A percentile compares a stretch with the other conserved stretches of the same genome.
These are phyloP conservation scores for Tupaia tana DNA, from an alignment of 2,113 vertebrate genomes.

Conservation along the genomic window DNA sequence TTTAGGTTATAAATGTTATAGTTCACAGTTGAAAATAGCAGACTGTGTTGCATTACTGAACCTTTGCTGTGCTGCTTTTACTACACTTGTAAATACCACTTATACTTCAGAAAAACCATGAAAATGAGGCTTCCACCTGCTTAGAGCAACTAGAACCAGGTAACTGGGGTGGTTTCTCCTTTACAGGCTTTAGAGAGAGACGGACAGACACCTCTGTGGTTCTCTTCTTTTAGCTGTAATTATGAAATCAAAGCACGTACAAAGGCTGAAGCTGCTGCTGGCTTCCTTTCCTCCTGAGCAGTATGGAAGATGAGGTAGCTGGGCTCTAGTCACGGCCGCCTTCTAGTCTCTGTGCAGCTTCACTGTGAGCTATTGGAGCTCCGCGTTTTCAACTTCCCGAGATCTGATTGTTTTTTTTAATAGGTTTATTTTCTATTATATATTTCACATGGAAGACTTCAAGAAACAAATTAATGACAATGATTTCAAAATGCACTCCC, in stretches of 20 bases:
- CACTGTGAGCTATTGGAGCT: neutral
- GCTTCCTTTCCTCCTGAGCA: accelerated
- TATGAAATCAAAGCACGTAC: neutral
- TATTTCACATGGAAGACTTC: too few species aligned
- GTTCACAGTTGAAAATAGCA: neutral
- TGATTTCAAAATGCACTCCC: too few species aligned
- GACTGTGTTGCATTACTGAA: neutral
- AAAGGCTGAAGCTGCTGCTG: accelerated
- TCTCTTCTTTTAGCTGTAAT: too few species aligned
- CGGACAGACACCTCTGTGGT: too few species aligned
- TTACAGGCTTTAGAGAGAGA: neutral
- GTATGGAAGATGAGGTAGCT: accelerated
- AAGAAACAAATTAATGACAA: too few species aligned
- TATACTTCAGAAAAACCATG: accelerated
- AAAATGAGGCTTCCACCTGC: accelerated
- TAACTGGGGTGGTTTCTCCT: neutral
- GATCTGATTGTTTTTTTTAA: neutral
- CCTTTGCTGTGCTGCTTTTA: neutral
- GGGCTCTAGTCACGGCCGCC: accelerated
- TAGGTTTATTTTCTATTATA: too few species aligned
- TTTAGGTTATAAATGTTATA: neutral
- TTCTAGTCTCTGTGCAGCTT: accelerated
- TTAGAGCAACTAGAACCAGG: accelerated
- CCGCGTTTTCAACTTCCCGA: neutral
- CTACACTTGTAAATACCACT: neutral